Evolutionary conservation across 2,113 vertebrate species (phyloP), one percentile per base, ranked within the genome.

Genomic region (Odocoileus virginianus): DNA sequence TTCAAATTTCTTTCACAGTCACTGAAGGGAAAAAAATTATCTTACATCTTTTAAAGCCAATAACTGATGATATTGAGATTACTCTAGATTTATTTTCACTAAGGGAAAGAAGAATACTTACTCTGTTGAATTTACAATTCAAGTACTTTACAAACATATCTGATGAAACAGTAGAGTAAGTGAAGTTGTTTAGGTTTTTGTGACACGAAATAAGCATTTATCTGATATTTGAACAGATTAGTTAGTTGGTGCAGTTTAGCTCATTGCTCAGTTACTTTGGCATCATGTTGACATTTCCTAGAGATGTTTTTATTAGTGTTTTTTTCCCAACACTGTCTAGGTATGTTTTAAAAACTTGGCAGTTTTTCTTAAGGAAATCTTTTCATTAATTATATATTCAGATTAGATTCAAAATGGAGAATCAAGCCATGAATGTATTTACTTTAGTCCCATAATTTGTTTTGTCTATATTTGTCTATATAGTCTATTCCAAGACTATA

Each of bases 1-100:
- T 84, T 87, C 86, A 79, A 17, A 93, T 88, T 93, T 11, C 14
- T 96, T 97, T 96, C 60, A 96, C 2, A 71, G 14, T 89, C 60
- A 54, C 4, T 94, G 54, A 47, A 86, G 64, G 21, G 89, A 91
- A 27, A 45, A 71, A 74, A 90, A 93, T 50, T 92, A 86, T 7
- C 33, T 95, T 28, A 50, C 15, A 52, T 87, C 67, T 90, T 92
- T 92, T 87, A 85, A 84, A 58, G 64, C 16, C 87, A 60, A n/a
- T 47, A 93, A 52, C 5, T 76, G 30, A 87, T 95, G 23, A 81
- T 93, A 60, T 52, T 40, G 27, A 71, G 36, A 76, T 85, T 91
- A 76, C 17, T 92, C 30, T 71, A 60, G 45, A 79, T 92, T 95
- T 89, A 50, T 47, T 92, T 98, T 90, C n/a, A 85, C 16, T 64